Evolutionary conservation across 1,140 invertebrate species (phyloP).

Genomic region (Bombus terrestris): DNA sequence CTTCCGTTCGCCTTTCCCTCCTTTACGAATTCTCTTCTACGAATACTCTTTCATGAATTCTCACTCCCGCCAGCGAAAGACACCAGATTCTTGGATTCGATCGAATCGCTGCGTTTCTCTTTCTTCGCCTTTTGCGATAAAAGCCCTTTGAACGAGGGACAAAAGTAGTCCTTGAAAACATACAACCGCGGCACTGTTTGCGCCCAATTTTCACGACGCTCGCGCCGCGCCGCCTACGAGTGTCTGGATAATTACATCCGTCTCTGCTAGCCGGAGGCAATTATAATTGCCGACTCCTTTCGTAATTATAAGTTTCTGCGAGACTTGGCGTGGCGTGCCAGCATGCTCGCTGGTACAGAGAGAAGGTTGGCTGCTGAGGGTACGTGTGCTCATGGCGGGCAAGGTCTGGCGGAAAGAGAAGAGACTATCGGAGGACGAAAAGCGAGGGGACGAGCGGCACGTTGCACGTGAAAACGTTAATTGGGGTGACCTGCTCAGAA

Average conservation of each 20-base stretch:
- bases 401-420: slow-evolving; percentile 29
- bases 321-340: slow-evolving; percentile 72
- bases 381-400: slow-evolving; percentile 35
- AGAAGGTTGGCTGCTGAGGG: slow-evolving; percentile 58
- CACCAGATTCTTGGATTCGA: neutral
- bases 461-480: slow-evolving; percentile 82
- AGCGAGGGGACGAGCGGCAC: slow-evolving; percentile 53
- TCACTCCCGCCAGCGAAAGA: neutral
- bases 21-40: neutral
- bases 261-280: slow-evolving; percentile 77
- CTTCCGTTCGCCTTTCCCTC: neutral
- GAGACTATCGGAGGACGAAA: slow-evolving; percentile 37
- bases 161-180: neutral
- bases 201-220: slow-evolving; percentile 39
- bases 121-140: no score
- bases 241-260: slow-evolving; percentile 80
- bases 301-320: slow-evolving; percentile 83
- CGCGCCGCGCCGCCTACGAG: slow-evolving; percentile 64
- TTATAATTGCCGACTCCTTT: slow-evolving; percentile 83
- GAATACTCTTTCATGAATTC: no score
- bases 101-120: neutral
- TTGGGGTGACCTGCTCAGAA: slow-evolving; percentile 83
- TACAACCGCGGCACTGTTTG: slow-evolving; percentile 3
- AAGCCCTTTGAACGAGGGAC: no score
- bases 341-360: slow-evolving; percentile 63